Conservation (phyloP, 2,888 invertebrate genomes). For the Oscheius sp. region DNA sequence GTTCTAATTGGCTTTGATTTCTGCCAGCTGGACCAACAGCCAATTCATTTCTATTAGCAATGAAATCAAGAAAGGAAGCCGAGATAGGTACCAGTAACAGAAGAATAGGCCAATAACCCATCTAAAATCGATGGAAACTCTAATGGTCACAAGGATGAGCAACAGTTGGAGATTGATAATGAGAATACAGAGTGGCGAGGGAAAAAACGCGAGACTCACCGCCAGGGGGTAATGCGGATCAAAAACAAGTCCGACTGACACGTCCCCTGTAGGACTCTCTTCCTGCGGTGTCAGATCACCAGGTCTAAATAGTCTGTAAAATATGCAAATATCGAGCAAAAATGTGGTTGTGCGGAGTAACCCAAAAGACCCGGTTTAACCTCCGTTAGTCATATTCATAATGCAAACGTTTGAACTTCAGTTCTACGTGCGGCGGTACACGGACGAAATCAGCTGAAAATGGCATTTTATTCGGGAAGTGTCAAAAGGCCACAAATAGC, state of each 20-base stretch:
- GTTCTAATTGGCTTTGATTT: not conserved
- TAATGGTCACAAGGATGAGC: conserved; percentile 1
- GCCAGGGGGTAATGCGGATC: conserved; percentile 36
- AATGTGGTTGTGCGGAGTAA: too few relatives aligned
- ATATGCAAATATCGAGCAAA: conserved; percentile 22
- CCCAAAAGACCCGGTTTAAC: not conserved
- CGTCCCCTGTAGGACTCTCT: not conserved
- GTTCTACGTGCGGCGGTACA: too few relatives aligned
- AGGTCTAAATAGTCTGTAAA: conserved; percentile 20
- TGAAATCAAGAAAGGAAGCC: conserved; percentile 28
- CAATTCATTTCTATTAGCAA: conserved; percentile 20
- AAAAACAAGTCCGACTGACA: conserved; percentile 27
- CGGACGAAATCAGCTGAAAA: not conserved
- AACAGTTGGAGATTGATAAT: conserved; percentile 5
- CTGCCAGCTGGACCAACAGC: conserved; percentile 24
- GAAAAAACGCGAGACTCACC: conserved; percentile 27
- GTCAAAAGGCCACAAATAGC: not conserved
- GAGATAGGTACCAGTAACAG: not conserved
- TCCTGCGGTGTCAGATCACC: too few relatives aligned
- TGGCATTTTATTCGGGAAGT: too few relatives aligned
- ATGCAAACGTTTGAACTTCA: too few relatives aligned
- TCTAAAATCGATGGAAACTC: not conserved
- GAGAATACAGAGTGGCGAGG: conserved; percentile 19
- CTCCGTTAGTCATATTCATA: conserved; percentile 13
- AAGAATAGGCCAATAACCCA: conserved; percentile 29